These are phyloP conservation scores for Cheiracanthium punctorium DNA, from an alignment of 2,888 invertebrate genomes.

Conservation along the genomic window DNA sequence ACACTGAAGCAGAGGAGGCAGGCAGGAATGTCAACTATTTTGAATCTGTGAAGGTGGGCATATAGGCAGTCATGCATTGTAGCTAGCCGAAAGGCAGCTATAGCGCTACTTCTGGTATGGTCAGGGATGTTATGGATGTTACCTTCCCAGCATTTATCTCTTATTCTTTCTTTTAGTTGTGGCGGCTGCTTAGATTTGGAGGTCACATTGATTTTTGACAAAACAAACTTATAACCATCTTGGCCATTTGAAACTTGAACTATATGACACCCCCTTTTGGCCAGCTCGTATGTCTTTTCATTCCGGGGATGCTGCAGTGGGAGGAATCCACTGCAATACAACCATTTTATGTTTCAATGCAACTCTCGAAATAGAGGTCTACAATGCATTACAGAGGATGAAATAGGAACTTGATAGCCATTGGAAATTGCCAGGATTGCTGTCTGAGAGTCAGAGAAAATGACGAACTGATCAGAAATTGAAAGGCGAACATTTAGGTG, in stretches of 20 bases:
- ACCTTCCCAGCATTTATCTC: conserved; percentile 19
- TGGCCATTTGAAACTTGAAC: too few relatives aligned
- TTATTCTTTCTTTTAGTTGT: not conserved
- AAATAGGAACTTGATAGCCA: not conserved
- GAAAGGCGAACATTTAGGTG: not conserved
- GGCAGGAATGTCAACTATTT: too few relatives aligned
- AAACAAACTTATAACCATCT: not conserved
- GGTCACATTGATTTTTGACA: not conserved
- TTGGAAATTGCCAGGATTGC: not conserved
- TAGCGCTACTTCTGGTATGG: conserved; percentile 19
- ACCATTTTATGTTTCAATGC: not conserved
- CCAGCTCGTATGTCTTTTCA: too few relatives aligned
- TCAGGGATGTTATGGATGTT: conserved; percentile 17
- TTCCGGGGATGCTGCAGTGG: not conserved
- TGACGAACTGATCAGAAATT: not conserved
- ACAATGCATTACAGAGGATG: not conserved
- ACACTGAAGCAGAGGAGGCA: too few relatives aligned
- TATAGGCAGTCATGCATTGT: too few relatives aligned
- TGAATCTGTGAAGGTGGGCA: too few relatives aligned
- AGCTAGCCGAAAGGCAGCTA: too few relatives aligned
- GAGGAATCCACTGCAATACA: not conserved
- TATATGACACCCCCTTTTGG: too few relatives aligned
- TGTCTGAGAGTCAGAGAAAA: not conserved
- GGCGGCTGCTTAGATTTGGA: not conserved
- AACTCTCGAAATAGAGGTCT: not conserved